Base-by-base conservation (phyloP, 35 echinoderm and acorn worm genomes). In the Amphiura filiformis region DNA sequence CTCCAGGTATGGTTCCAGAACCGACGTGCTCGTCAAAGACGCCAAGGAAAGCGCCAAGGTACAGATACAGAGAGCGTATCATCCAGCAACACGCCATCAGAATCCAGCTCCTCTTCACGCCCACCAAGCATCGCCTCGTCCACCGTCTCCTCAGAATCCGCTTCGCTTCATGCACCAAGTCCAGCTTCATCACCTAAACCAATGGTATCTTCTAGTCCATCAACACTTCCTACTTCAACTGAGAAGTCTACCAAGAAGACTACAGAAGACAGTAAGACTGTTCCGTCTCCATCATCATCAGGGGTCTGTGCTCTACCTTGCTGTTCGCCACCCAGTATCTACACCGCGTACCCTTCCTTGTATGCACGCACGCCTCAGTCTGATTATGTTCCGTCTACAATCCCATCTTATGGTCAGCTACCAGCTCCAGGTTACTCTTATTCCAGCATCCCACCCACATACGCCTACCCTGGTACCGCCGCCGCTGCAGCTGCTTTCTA, bases 1-100 rank as follows among this genome's bases (percentile, higher is more conserved):
- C 38, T 84, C 11, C 90, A 96, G 94, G 90, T 92, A 36, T 96
- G 94, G 94, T 96, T 96, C 52, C 94, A 96, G 86, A 96, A 96
- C 84, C 81, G 94, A 57, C 90, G 94, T 39, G 90, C 94, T 17
- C 76, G 94, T 4, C 26, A 84, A 75, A 80, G 94, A 75, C 90
- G 94, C 17, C 81, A 89, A n/a, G 92, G 82, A 42, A 70, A 70
- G 26, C 81, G 81, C 41, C 31, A 35, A 7, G 36, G 75, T 3
- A 39, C 31, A 13, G 65, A 22, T 20, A 78, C 70, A 70, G 61
- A 70, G 26, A 70, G 61, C 26, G 61, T 70, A 30, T 15, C 9
- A 11, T 15, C 61, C 28, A 70, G 28, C 61, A 11, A 3, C 11
- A 70, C 61, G 15, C 28, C 61, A 15, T 11, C 26, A 11, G 11